phyloP scores from a whole-genome alignment of 2,797 vertebrate genomes.

The Pseudotriccus pelzelni region DNA sequence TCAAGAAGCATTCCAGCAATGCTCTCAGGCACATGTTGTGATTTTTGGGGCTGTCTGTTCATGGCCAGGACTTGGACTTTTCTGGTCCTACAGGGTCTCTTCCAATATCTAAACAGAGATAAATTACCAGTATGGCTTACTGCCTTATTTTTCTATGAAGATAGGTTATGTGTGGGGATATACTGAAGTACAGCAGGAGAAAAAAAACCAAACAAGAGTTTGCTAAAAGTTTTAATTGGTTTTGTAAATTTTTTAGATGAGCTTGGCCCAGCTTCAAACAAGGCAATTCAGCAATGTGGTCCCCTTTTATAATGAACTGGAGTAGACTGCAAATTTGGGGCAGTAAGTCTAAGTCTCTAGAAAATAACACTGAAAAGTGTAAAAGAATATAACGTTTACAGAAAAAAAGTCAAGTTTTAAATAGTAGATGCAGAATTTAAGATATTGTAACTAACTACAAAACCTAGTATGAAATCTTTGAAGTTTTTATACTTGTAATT shows the following conservation, averaged over 20 bases:
- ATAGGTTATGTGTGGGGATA: background rate
- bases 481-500: slow-evolving; percentile 27
- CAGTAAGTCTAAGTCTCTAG: background rate
- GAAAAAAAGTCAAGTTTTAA: background rate
- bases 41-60: background rate
- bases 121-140: background rate
- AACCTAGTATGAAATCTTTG: slow-evolving; percentile 32
- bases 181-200: background rate
- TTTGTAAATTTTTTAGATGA: slow-evolving; percentile 17
- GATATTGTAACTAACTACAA: background rate
- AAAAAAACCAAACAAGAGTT: background rate
- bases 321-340: background rate
- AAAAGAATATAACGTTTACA: background rate
- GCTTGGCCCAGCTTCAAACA: background rate
- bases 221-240: slow-evolving; percentile 20
- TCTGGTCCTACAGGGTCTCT: background rate
- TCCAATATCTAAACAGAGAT: background rate
- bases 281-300: background rate
- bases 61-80: background rate
- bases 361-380: background rate
- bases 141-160: background rate
- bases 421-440: background rate
- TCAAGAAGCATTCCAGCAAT: background rate
- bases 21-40: no score
- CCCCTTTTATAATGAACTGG: background rate